A percentile compares a stretch with the other conserved stretches of the same genome.
Conservation (phyloP, 2,888 invertebrate species). For the Drosophila pegasa region DNA sequence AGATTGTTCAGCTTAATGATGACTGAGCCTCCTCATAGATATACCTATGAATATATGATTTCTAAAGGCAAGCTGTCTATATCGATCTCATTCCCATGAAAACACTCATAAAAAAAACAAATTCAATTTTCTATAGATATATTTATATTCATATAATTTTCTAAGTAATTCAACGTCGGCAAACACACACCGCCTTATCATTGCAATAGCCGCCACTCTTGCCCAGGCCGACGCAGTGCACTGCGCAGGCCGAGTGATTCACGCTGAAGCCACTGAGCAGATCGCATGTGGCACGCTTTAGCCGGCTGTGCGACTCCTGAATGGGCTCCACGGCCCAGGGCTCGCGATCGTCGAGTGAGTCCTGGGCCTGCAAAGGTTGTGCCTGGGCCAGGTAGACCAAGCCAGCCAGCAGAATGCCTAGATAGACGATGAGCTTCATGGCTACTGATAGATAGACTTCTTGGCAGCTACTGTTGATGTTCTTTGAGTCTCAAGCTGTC, state of each 20-base stretch:
- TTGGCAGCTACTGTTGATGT: neutral
- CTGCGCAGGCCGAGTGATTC: slow-evolving; percentile 84
- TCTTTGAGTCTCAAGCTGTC: neutral
- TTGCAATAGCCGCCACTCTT: slow-evolving; percentile 84
- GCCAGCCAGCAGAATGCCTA: slow-evolving; percentile 29
- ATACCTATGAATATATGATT: no score
- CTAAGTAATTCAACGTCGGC: slow-evolving; percentile 61
- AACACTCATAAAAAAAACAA: no score
- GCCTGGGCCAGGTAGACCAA: slow-evolving; percentile 39
- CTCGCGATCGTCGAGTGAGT: neutral
- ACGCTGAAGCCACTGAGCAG: slow-evolving; percentile 65
- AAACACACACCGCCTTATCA: slow-evolving; percentile 83
- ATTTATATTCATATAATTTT: slow-evolving; percentile 5
- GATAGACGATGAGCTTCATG: slow-evolving; percentile 54
- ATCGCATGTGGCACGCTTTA: slow-evolving; percentile 85
- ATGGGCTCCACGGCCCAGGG: neutral
- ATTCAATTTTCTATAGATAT: neutral
- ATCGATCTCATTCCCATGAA: no score
- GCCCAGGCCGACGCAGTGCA: slow-evolving; percentile 82
- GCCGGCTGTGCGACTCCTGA: slow-evolving; percentile 53
- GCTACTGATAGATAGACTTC: slow-evolving; percentile 1
- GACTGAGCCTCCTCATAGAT: no score
- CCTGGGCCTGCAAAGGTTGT: slow-evolving; percentile 14
- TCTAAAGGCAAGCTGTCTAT: no score
- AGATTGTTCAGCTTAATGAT: no score